Evolutionary conservation across 2,888 invertebrate genomes (phyloP), one percentile per base, ranked within the genome.

Genomic region (Willowsia nigromaculata): DNA sequence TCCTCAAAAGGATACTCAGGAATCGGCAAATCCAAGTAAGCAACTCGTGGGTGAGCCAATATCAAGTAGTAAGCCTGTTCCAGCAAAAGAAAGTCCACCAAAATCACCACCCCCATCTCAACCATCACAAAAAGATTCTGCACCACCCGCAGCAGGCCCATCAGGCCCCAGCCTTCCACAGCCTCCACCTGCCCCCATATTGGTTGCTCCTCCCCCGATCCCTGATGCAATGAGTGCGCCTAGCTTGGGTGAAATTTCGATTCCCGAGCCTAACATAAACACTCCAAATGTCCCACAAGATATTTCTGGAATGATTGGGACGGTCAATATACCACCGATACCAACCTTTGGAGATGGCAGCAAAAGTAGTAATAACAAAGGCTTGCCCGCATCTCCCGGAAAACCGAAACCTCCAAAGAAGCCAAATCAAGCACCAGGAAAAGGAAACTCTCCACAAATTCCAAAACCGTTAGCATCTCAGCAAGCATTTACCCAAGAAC

Each of bases 121-220:
- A n/a, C n/a, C n/a, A n/a, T 40, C 65, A 30, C 30, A 27, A 50
- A 56, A 84, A 30, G 25, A 71, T 27, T 3, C 53, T 15, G 56
- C 22, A 22, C 74, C 83, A 18, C 37, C 84, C 37, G 7, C 37
- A 9, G 43, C 76, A 11, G 27, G 71, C 13, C 85, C 78, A 7
- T 62, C 78, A 27, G 85, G 85, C 30, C 78, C 78, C 13, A 59
- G 6, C 6, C 78, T 85, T 33, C 71, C 71, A 25, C 43, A n/a
- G 7, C 40, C 25, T 11, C 78, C 85, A 11, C 33, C 27, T 6
- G 40, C 85, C 25, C 85, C 56, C 7, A 11, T 40, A n/a, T 18
- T 65, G 11, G 18, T 65, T 30, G 85, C 15, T 30, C 59, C 43
- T 4, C 85, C 78, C 2, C 13, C 9, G 0, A 27, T 85, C 2